Evolutionary conservation across 2,113 vertebrate genomes (phyloP).

Genomic region (Micromys minutus): DNA sequence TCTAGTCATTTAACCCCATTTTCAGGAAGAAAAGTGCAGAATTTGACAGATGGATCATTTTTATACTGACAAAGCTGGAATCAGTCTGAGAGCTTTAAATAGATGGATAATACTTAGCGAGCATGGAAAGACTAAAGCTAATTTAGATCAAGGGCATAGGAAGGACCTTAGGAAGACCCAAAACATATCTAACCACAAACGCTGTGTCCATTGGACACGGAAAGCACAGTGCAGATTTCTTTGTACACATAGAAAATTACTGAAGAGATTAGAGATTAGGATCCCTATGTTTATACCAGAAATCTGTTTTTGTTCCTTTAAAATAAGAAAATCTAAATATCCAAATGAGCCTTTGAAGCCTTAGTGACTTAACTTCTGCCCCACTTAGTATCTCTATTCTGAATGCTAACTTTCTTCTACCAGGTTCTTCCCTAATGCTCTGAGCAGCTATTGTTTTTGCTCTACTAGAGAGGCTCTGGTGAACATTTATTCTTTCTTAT

Average conservation of each 20-base stretch:
- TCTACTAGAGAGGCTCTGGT: neutral
- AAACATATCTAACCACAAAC: neutral
- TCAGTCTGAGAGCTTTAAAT: neutral
- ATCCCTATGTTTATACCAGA: neutral
- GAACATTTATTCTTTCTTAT: neutral
- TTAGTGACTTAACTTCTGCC: neutral
- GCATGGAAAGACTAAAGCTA: neutral
- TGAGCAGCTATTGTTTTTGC: neutral
- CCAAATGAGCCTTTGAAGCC: neutral
- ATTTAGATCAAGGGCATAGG: neutral
- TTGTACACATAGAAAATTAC: neutral
- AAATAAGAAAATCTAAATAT: constrained; percentile 4
- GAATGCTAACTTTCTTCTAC: neutral
- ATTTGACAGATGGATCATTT: neutral
- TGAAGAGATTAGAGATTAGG: neutral
- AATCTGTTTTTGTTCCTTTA: neutral
- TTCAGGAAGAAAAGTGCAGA: neutral
- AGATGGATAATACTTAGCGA: neutral
- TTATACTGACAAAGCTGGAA: neutral
- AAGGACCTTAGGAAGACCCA: neutral
- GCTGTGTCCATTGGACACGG: neutral
- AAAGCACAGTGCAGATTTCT: neutral
- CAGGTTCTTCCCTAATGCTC: neutral
- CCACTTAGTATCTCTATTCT: neutral
- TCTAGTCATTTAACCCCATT: neutral